Evolutionary conservation across 2,113 vertebrate species (phyloP).

Genomic region (Lonchura striata): DNA sequence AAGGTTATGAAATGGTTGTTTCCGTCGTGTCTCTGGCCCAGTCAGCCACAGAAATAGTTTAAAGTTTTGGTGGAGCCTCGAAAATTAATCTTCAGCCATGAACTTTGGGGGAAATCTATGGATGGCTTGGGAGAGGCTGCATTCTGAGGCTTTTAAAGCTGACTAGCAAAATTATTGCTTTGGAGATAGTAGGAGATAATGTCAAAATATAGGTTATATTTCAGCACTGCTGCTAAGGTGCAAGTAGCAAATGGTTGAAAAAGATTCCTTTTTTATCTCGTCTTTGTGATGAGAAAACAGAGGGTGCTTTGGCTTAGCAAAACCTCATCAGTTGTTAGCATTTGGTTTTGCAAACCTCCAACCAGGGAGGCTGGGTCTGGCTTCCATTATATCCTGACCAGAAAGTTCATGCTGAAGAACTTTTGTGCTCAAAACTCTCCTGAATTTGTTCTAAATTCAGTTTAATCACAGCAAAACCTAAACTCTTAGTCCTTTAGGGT

Average conservation of each 20-base stretch:
- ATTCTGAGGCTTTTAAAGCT: neutral
- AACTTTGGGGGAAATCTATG: neutral
- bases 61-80: slow-evolving; percentile 41
- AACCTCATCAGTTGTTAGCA: slow-evolving; percentile 23
- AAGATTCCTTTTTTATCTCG: neutral
- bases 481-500: neutral
- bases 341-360: slow-evolving; percentile 29
- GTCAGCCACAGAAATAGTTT: slow-evolving; percentile 42
- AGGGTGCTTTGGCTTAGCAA: neutral
- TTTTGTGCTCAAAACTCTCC: neutral
- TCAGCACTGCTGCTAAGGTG: neutral
- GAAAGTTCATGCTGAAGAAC: neutral
- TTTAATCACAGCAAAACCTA: slow-evolving; percentile 9
- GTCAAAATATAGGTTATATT: neutral
- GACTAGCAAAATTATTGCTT: neutral
- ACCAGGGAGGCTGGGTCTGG: slow-evolving; percentile 6
- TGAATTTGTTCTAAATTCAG: neutral
- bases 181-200: neutral
- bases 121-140: neutral
- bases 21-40: slow-evolving; percentile 19
- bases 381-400: slow-evolving; percentile 35
- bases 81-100: slow-evolving; percentile 24
- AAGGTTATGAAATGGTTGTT: slow-evolving; percentile 37
- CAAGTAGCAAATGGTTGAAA: neutral
- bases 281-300: neutral